A percentile compares a stretch with the other conserved stretches of the same genome.
phyloP scores from a whole-genome alignment of 2,797 vertebrate genomes.

The Knipowitschia caucasica region DNA sequence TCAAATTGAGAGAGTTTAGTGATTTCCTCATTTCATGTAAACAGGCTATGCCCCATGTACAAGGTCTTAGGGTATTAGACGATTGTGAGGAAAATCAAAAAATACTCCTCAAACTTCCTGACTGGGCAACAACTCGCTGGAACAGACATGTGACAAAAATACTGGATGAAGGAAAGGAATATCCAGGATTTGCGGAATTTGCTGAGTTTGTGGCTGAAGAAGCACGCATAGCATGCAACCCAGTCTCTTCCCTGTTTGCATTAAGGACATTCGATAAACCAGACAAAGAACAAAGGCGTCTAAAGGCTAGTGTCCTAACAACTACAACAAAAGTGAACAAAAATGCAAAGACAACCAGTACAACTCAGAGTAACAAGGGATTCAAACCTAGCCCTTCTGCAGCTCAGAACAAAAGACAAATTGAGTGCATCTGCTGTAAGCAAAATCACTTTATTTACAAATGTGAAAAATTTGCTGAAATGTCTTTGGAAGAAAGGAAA shows the following conservation, averaged over 20 bases:
- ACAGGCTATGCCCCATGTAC: too few species aligned
- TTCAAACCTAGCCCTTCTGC: background rate
- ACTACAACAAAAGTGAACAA: background rate
- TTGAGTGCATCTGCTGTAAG: background rate
- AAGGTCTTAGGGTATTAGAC: background rate
- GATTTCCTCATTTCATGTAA: too few species aligned
- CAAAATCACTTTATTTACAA: background rate
- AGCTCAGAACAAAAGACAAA: background rate
- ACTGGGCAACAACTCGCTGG: conserved; percentile 10
- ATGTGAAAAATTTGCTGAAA: background rate
- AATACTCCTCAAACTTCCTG: conserved; percentile 24
- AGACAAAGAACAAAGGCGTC: background rate
- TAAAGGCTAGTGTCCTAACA: background rate
- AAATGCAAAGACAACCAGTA: background rate
- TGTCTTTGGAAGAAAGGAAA: background rate
- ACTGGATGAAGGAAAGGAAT: conserved; percentile 18
- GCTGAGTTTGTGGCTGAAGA: conserved; percentile 18
- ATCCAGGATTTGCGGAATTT: conserved; percentile 15
- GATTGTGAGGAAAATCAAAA: conserved; percentile 21
- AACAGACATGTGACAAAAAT: conserved; percentile 15
- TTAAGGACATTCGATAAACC: conserved; percentile 2
- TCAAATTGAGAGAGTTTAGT: too few species aligned
- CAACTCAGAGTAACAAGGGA: background rate
- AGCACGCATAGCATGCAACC: conserved; percentile 15
- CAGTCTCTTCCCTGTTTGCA: conserved; percentile 1